Evolutionary conservation across 2,113 vertebrate species (phyloP).

Genomic region (Perccottus glenii): DNA sequence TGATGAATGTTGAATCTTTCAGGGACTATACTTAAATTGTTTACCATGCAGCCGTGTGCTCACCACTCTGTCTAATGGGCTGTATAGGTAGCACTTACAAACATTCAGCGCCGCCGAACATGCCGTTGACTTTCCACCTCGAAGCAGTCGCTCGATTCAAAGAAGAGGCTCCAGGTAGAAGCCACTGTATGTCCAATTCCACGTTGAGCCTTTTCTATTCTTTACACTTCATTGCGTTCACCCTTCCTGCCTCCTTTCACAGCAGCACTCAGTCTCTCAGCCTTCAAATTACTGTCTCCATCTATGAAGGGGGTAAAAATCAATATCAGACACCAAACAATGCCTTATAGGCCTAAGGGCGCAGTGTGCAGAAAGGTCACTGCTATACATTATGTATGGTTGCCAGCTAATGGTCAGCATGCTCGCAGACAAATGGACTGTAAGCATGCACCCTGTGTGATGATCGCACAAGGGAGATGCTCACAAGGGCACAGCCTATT

Average conservation of each 20-base stretch:
- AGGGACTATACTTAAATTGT: slow-evolving; percentile 58
- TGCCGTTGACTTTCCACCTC: slow-evolving; percentile 46
- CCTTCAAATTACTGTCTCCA: slow-evolving; percentile 72
- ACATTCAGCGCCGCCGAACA: slow-evolving; percentile 48
- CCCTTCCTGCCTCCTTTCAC: slow-evolving; percentile 57
- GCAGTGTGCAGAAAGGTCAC: slow-evolving; percentile 76
- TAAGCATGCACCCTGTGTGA: slow-evolving; percentile 62
- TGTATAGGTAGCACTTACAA: slow-evolving; percentile 61
- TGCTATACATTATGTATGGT: slow-evolving; percentile 78
- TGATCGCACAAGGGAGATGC: slow-evolving; percentile 50
- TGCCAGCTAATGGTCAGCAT: slow-evolving; percentile 74
- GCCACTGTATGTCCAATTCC: slow-evolving; percentile 51
- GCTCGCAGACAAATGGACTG: slow-evolving; percentile 73
- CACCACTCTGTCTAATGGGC: slow-evolving; percentile 68
- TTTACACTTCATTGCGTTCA: slow-evolving; percentile 66
- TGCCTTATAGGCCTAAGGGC: slow-evolving; percentile 74
- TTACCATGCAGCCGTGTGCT: slow-evolving; percentile 47
- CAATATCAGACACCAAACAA: slow-evolving; percentile 78
- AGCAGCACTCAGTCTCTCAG: slow-evolving; percentile 55
- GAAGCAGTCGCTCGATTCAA: slow-evolving; percentile 17
- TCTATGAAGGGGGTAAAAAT: slow-evolving; percentile 69
- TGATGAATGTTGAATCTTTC: slow-evolving; percentile 61
- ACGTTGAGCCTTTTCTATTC: slow-evolving; percentile 70
- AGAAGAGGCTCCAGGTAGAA: slow-evolving; percentile 60
- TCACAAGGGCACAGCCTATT: background rate